A percentile compares a stretch with the other conserved stretches of the same genome.
phyloP scores from a whole-genome alignment of 2,113 vertebrate genomes.

The Vulpes ferrilata region DNA sequence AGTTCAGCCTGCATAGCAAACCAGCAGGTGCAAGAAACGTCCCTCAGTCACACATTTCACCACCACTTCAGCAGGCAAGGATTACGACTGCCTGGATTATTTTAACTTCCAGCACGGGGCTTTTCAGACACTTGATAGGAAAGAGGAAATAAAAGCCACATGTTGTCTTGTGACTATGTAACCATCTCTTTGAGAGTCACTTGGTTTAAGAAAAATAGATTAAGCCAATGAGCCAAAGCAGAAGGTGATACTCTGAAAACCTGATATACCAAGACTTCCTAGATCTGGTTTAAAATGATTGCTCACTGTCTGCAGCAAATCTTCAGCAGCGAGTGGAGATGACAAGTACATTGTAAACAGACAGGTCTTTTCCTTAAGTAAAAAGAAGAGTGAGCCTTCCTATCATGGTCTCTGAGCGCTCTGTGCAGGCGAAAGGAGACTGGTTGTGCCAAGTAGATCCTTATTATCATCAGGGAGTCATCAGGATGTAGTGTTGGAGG shows the following conservation, averaged over 20 bases:
- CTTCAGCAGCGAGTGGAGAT: background rate
- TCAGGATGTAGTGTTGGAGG: background rate
- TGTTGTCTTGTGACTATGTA: background rate
- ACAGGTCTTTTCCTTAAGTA: background rate
- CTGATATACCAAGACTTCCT: background rate
- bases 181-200: background rate
- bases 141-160: background rate
- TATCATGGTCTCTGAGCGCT: background rate
- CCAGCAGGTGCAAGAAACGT: rapidly evolving
- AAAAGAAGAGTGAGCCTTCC: background rate
- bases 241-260: background rate
- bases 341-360: background rate
- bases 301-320: background rate
- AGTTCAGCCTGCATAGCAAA: rapidly evolving
- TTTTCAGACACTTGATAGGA: background rate
- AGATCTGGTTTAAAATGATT: background rate
- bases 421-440: background rate
- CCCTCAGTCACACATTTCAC: background rate
- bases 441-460: too few relatives aligned
- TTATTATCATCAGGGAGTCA: background rate
- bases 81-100: background rate
- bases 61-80: background rate
- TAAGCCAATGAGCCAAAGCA: background rate
- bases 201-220: background rate
- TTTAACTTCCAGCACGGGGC: background rate